These are phyloP conservation scores for Watsonalla binaria DNA, from an alignment of 2,888 invertebrate species.

Conservation along the genomic window DNA sequence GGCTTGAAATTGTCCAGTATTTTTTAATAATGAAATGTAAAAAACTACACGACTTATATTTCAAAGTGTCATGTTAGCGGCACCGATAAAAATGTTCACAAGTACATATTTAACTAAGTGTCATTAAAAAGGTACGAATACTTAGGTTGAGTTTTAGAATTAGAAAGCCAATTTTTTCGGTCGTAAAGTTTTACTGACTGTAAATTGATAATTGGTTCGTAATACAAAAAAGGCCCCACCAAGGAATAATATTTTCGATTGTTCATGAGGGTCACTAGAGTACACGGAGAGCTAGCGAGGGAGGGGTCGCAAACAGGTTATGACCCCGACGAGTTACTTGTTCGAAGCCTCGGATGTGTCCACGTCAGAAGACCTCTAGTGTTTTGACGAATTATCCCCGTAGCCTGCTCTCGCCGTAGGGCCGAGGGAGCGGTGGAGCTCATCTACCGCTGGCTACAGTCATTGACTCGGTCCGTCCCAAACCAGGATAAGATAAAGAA, in stretches of 20 bases:
- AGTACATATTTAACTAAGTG: too few species aligned
- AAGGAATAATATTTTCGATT: constrained; percentile 34
- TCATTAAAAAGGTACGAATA: too few species aligned
- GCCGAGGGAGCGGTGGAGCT: constrained; percentile 28
- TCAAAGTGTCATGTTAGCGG: too few species aligned
- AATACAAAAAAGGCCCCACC: not conserved
- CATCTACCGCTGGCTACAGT: constrained; percentile 38
- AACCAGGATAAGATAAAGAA: constrained; percentile 73
- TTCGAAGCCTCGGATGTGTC: constrained; percentile 63
- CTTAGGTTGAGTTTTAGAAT: constrained; percentile 4
- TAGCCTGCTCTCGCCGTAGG: constrained; percentile 15
- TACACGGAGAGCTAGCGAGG: constrained; percentile 59
- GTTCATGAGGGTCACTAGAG: constrained; percentile 62
- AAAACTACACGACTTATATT: too few species aligned
- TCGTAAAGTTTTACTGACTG: not conserved
- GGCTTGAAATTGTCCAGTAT: too few species aligned
- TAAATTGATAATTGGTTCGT: constrained; percentile 1
- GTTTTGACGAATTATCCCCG: constrained; percentile 32
- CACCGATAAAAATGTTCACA: too few species aligned
- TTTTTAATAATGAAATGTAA: too few species aligned
- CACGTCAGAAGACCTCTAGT: constrained; percentile 47
- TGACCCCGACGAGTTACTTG: constrained; percentile 78
- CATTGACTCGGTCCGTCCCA: constrained; percentile 58
- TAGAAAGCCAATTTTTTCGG: constrained; percentile 3
- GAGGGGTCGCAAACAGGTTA: constrained; percentile 78